Conservation (phyloP, 2,888 invertebrate genomes). For the Archips xylosteana region DNA sequence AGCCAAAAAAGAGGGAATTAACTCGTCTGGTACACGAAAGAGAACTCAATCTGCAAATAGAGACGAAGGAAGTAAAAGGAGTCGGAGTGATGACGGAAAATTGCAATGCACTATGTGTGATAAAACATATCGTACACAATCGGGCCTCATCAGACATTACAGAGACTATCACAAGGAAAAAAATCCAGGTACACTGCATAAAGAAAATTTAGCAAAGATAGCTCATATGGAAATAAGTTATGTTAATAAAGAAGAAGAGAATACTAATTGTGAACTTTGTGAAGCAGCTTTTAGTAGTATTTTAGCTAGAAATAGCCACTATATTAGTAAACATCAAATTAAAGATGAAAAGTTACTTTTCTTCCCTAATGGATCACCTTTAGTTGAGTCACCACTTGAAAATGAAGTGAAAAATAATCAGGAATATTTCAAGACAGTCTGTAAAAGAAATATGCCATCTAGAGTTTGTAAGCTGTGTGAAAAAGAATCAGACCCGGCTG, state of each 20-base stretch:
- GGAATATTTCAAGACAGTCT: background rate
- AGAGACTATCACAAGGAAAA: background rate
- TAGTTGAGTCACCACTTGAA: constrained; percentile 13
- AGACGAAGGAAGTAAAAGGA: background rate
- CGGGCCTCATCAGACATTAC: background rate
- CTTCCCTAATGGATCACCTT: background rate
- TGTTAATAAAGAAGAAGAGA: background rate
- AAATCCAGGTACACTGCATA: too few species aligned
- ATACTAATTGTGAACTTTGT: constrained; percentile 6
- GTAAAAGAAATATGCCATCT: background rate
- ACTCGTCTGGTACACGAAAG: background rate
- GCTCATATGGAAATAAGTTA: background rate
- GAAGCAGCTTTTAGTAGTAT: constrained; percentile 4
- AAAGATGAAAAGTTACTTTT: constrained; percentile 12
- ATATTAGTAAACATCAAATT: constrained; percentile 1
- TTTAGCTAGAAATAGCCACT: constrained; percentile 2
- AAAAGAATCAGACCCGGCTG: constrained; percentile 1
- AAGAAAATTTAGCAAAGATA: too few species aligned
- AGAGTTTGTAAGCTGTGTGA: constrained; percentile 11
- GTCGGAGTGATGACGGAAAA: background rate
- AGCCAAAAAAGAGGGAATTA: background rate
- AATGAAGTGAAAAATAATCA: background rate
- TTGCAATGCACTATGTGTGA: background rate
- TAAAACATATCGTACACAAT: background rate
- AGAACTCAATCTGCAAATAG: background rate